Percentiles rank a stretch among this genome's conserved stretches.
phyloP scores from a whole-genome alignment of 2,797 vertebrate species.

The Nannoperca obscura region DNA sequence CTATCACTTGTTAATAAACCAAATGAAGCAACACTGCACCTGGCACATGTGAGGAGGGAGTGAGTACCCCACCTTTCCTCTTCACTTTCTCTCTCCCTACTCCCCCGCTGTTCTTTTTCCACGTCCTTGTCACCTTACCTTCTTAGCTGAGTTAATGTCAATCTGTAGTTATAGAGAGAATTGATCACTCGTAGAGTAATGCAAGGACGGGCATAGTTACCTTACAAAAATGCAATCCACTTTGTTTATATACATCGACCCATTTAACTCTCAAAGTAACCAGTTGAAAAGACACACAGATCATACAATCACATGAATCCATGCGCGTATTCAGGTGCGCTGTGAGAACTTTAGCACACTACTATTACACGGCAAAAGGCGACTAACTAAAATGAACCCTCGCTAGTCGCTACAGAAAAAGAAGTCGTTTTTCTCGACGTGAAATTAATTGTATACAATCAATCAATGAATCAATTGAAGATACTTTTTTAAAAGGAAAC shows the following conservation, averaged over 20 bases:
- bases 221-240: background rate
- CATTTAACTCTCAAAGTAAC: background rate
- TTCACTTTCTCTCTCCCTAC: background rate
- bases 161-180: conserved; percentile 31
- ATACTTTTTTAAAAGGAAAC: conserved; percentile 17
- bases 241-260: background rate
- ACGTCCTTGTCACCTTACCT: conserved; percentile 44
- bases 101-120: conserved; percentile 26
- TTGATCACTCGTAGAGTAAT: conserved; percentile 4
- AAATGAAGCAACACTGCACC: conserved; percentile 45
- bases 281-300: background rate
- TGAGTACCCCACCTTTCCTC: background rate
- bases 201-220: background rate
- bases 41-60: conserved; percentile 19
- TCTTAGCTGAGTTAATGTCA: conserved; percentile 54
- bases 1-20: conserved; percentile 25
- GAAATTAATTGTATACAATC: background rate
- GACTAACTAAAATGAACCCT: background rate
- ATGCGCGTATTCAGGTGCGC: background rate
- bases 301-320: background rate
- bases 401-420: rapidly evolving
- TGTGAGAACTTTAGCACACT: conserved; percentile 27
- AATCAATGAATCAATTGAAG: background rate
- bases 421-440: background rate
- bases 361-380: background rate